These are phyloP conservation scores for Halcyon malimbica DNA, from an alignment of 2,113 vertebrate species.

Conservation along the genomic window DNA sequence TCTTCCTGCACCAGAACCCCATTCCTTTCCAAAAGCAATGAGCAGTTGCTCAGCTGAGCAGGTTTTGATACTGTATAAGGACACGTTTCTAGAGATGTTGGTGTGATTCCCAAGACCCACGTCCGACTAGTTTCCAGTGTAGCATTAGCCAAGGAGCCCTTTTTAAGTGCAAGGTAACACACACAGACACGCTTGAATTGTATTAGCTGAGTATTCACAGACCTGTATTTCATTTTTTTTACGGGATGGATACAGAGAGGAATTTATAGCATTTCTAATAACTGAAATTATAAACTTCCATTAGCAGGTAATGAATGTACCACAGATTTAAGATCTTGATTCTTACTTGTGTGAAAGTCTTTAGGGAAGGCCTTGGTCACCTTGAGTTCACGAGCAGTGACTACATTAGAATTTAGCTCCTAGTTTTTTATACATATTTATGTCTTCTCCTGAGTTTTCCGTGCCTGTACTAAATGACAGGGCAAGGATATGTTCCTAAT, in stretches of 20 bases:
- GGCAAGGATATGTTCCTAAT: neutral
- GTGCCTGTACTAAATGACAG: neutral
- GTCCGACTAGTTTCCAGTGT: neutral
- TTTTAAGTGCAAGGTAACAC: neutral
- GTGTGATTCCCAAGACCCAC: neutral
- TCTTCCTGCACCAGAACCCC: neutral
- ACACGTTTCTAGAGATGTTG: neutral
- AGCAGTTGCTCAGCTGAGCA: neutral
- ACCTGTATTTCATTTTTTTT: neutral
- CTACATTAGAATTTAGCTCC: neutral
- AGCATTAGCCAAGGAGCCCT: neutral
- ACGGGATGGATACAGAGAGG: neutral
- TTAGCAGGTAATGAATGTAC: neutral
- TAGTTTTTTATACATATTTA: neutral
- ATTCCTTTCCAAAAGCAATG: neutral
- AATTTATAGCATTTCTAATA: neutral
- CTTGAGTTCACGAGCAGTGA: neutral
- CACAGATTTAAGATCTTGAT: neutral
- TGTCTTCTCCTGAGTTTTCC: neutral
- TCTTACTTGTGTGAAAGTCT: neutral
- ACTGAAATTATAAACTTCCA: neutral
- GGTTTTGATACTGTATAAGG: neutral
- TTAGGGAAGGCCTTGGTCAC: neutral
- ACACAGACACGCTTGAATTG: rapidly evolving
- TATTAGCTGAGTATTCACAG: neutral